phyloP scores from a whole-genome alignment of 1,140 invertebrate species.

The Drosophila lowei region DNA sequence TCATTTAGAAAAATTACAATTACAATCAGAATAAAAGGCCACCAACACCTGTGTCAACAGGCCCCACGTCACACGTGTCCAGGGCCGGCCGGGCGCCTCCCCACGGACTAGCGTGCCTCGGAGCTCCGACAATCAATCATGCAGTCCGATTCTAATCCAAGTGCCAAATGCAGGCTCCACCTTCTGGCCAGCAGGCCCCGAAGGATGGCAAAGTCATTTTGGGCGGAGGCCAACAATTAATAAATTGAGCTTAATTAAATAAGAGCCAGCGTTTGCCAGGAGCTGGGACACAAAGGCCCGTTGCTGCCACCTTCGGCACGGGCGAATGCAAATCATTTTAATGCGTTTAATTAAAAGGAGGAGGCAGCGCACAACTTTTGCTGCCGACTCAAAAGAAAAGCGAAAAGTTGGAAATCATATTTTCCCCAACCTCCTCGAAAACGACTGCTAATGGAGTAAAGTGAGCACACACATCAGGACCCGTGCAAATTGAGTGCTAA shows the following conservation, averaged over 20 bases:
- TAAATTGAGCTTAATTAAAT: conserved; percentile 57
- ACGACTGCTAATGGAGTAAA: conserved; percentile 34
- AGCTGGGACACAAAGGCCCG: conserved; percentile 29
- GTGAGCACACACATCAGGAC: conserved; percentile 22
- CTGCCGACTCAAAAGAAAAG: conserved; percentile 43
- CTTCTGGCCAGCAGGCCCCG: background rate
- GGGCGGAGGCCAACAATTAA: conserved; percentile 42
- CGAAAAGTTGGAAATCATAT: conserved; percentile 57
- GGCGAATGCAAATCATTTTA: conserved; percentile 63
- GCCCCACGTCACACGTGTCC: conserved; percentile 6
- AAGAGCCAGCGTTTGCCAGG: conserved; percentile 6
- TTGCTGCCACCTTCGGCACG: background rate
- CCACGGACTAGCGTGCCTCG: conserved; percentile 20
- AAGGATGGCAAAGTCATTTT: conserved; percentile 12
- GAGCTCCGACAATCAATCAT: conserved; percentile 61
- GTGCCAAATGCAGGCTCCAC: conserved; percentile 13
- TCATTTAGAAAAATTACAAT: conserved; percentile 61
- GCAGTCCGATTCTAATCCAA: conserved; percentile 50
- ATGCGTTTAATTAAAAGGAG: conserved; percentile 69
- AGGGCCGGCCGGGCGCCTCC: background rate
- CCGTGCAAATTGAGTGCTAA: conserved; percentile 60
- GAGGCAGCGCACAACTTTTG: conserved; percentile 36
- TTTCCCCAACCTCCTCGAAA: conserved; percentile 13
- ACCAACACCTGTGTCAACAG: conserved; percentile 61
- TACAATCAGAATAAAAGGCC: conserved; percentile 58